A percentile compares a stretch with the other conserved stretches of the same genome.
These are phyloP conservation scores for Dugesia japonica DNA, from an alignment of 2,888 invertebrate species.

Conservation along the genomic window DNA sequence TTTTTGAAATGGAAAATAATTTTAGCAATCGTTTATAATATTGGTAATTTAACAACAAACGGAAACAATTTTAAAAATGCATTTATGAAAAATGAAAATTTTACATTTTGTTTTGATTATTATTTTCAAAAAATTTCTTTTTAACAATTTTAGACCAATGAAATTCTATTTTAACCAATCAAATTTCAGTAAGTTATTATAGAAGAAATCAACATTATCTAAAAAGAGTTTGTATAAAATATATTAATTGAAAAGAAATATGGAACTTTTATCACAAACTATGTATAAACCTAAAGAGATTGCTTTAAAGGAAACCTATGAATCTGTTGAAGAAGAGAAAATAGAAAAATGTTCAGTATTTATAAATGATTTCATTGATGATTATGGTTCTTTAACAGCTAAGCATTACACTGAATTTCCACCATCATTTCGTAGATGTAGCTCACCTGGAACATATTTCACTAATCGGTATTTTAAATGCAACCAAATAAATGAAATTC, in stretches of 20 bases:
- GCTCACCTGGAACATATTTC: neutral
- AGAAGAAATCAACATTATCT: too few relatives aligned
- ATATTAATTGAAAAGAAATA: neutral
- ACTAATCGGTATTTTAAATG: neutral
- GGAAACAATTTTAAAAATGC: too few relatives aligned
- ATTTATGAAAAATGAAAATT: too few relatives aligned
- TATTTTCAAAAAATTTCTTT: too few relatives aligned
- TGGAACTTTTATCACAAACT: neutral
- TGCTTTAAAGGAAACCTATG: neutral
- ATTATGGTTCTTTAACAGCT: neutral
- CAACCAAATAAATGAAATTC: neutral
- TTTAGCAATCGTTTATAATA: too few relatives aligned
- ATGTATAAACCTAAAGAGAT: neutral
- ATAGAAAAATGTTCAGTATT: neutral
- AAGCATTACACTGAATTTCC: neutral
- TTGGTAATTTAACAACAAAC: too few relatives aligned
- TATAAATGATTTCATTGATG: conserved; percentile 7
- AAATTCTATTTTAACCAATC: neutral
- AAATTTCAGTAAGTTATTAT: neutral
- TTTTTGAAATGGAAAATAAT: too few relatives aligned
- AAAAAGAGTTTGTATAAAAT: too few relatives aligned
- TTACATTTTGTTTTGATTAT: too few relatives aligned
- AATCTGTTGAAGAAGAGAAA: neutral
- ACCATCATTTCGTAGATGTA: neutral
- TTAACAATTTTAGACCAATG: neutral